A percentile compares a stretch with the other conserved stretches of the same genome.
These are phyloP conservation scores for Enteromius anoplus DNA, from an alignment of 2,797 vertebrate genomes.

Conservation along the genomic window DNA sequence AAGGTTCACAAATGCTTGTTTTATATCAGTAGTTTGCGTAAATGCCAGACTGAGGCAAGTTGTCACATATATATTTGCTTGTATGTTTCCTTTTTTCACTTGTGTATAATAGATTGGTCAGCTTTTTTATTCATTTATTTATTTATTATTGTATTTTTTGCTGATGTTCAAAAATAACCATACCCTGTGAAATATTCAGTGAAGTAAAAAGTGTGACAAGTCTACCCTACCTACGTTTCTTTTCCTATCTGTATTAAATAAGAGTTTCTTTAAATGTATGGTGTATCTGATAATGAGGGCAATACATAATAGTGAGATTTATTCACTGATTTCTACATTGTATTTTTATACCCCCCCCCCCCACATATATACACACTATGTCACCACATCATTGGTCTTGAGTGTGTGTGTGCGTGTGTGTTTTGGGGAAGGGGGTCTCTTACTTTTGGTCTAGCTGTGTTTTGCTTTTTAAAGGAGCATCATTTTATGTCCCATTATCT, in stretches of 20 bases:
- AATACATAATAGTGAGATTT: not conserved
- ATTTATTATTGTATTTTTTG: not conserved
- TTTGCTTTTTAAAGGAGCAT: conserved; percentile 54
- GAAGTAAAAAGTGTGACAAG: not conserved
- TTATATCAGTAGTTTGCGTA: not conserved
- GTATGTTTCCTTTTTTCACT: not conserved
- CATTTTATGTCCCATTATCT: conserved; percentile 54
- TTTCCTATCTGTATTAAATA: not conserved
- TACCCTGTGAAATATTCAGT: conserved; percentile 7
- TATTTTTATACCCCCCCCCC: too few relatives aligned
- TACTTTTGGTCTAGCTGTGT: conserved; percentile 47
- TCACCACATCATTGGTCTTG: not conserved
- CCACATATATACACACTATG: too few relatives aligned
- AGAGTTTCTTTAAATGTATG: not conserved
- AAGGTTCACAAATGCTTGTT: not conserved
- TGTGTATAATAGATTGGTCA: not conserved
- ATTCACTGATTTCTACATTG: not conserved
- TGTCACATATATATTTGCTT: not conserved
- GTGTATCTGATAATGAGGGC: not conserved
- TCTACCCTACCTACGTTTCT: not conserved
- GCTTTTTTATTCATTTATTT: not conserved
- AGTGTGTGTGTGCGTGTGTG: conserved; percentile 30
- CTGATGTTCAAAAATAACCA: conserved; percentile 2
- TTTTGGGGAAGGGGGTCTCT: not conserved
- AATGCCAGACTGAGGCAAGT: not conserved